Conservation (phyloP, 2,797 vertebrate species). For the Acanthurus leucopareius region DNA sequence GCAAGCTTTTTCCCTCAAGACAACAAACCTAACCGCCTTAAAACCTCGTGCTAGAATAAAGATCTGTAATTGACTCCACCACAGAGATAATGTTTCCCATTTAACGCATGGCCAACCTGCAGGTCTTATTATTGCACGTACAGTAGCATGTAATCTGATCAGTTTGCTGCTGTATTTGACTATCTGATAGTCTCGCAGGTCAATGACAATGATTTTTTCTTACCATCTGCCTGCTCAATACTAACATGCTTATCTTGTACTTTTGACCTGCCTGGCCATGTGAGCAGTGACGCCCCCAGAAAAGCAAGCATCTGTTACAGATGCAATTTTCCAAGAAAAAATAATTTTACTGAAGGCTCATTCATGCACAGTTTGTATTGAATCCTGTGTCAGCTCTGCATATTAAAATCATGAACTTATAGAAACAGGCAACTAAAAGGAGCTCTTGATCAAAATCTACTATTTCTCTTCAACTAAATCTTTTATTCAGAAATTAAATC, state of each 20-base stretch:
- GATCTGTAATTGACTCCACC: conserved; percentile 60
- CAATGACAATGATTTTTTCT: conserved; percentile 76
- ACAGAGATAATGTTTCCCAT: conserved; percentile 62
- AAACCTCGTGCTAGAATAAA: conserved; percentile 44
- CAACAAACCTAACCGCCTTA: conserved; percentile 25
- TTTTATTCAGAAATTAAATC: too few relatives aligned
- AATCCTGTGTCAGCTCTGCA: conserved; percentile 41
- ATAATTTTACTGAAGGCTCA: conserved; percentile 34
- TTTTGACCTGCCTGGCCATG: conserved; percentile 70
- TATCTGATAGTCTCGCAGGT: conserved; percentile 78
- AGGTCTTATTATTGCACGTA: conserved; percentile 55
- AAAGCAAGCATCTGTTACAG: conserved; percentile 45
- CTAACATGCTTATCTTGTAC: conserved; percentile 83
- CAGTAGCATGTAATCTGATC: conserved; percentile 63
- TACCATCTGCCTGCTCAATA: conserved; percentile 80
- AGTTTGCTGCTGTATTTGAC: conserved; percentile 56
- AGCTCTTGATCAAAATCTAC: conserved; percentile 7
- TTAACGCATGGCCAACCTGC: conserved; percentile 50
- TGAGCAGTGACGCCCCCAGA: conserved; percentile 53
- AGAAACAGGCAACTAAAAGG: conserved; percentile 28
- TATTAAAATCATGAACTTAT: conserved; percentile 23
- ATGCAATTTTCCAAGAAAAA: conserved; percentile 48
- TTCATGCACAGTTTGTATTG: conserved; percentile 33
- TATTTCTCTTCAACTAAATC: neutral
- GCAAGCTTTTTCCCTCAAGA: conserved; percentile 6